Conservation (phyloP, 2,888 invertebrate genomes). For the Drosophila monieri region DNA sequence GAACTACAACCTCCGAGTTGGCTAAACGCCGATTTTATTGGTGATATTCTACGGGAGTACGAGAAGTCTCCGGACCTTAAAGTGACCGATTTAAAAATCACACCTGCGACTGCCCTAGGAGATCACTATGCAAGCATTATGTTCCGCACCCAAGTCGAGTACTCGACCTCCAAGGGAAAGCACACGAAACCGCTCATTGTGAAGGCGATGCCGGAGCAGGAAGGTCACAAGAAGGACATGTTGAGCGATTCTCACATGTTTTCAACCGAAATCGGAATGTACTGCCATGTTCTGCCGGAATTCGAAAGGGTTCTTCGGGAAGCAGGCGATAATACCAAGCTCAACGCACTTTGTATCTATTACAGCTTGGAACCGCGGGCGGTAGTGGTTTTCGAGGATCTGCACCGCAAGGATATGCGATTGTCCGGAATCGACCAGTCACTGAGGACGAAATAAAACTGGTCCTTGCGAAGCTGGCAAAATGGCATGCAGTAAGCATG, state of each 20-base stretch:
- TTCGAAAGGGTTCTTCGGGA: slow-evolving; percentile 54
- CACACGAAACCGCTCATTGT: slow-evolving; percentile 47
- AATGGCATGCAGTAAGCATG: slow-evolving; percentile 27
- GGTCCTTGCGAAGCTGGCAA: slow-evolving; percentile 9
- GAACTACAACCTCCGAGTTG: slow-evolving; percentile 61
- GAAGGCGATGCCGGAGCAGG: slow-evolving; percentile 55
- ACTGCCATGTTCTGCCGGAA: slow-evolving; percentile 56
- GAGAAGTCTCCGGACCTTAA: slow-evolving; percentile 35
- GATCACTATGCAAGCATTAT: slow-evolving; percentile 61
- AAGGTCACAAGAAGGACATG: slow-evolving; percentile 59
- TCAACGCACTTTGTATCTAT: slow-evolving; percentile 57
- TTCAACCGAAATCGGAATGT: neutral
- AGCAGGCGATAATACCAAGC: slow-evolving; percentile 49
- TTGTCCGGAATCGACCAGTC: slow-evolving; percentile 60
- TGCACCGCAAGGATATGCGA: slow-evolving; percentile 52
- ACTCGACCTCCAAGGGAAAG: slow-evolving; percentile 14
- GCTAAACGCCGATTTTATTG: slow-evolving; percentile 53
- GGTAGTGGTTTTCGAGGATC: slow-evolving; percentile 74
- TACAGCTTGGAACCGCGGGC: slow-evolving; percentile 49
- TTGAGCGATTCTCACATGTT: slow-evolving; percentile 17
- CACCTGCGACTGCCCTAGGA: slow-evolving; percentile 42
- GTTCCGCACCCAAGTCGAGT: slow-evolving; percentile 43
- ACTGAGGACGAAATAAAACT: slow-evolving; percentile 75
- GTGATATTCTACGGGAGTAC: slow-evolving; percentile 38
- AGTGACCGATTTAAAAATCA: slow-evolving; percentile 24